Evolutionary conservation across 1,140 invertebrate genomes (phyloP).

Genomic region (Penaeus vannamei): DNA sequence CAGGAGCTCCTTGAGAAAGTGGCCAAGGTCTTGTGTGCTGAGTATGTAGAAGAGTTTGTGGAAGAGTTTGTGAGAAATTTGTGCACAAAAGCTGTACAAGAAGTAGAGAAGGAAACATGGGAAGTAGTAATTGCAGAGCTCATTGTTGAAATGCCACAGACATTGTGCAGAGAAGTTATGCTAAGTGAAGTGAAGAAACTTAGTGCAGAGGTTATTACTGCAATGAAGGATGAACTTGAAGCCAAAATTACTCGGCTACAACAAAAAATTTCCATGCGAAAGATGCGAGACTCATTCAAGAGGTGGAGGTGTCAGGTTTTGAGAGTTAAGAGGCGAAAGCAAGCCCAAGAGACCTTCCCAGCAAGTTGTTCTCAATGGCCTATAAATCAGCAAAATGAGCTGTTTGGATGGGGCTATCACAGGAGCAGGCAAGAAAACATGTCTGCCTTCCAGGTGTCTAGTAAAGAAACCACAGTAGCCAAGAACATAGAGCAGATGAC

Average conservation of each 20-base stretch:
- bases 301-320: slow-evolving; percentile 27
- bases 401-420: slow-evolving; percentile 61
- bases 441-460: slow-evolving; percentile 19
- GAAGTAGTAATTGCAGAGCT: slow-evolving; percentile 14
- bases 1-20: slow-evolving; percentile 41
- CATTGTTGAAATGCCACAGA: slow-evolving; percentile 30
- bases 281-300: slow-evolving; percentile 35
- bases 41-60: slow-evolving; percentile 41
- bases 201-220: slow-evolving; percentile 9
- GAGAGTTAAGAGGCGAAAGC: slow-evolving; percentile 38
- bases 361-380: slow-evolving; percentile 40
- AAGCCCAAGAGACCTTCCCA: slow-evolving; percentile 50
- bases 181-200: not conserved
- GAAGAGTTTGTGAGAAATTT: slow-evolving; percentile 24
- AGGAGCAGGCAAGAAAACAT: slow-evolving; percentile 35
- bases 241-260: not conserved
- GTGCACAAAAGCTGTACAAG: slow-evolving; percentile 37
- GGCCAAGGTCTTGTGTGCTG: not conserved
- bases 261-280: slow-evolving; percentile 32
- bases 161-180: slow-evolving; percentile 19
- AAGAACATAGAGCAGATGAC: not conserved
- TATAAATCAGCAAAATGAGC: slow-evolving; percentile 43
- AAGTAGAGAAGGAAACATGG: slow-evolving; percentile 33
- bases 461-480: not conserved
- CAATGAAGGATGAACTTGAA: slow-evolving; percentile 30